A percentile compares a stretch with the other conserved stretches of the same genome.
phyloP scores from a whole-genome alignment of 2,888 invertebrate genomes.

The Agriotes lineatus region DNA sequence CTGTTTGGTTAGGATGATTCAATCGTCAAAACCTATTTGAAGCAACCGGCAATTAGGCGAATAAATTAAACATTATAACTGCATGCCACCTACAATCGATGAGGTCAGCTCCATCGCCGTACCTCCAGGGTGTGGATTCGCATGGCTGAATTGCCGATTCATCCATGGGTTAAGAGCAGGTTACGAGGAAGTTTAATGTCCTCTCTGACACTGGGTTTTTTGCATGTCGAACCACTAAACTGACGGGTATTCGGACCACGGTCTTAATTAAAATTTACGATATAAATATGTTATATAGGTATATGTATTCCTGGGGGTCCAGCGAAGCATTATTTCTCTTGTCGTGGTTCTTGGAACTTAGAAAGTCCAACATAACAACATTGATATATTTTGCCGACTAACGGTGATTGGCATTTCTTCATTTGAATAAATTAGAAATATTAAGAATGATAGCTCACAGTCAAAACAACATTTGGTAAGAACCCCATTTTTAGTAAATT shows the following conservation, averaged over 20 bases:
- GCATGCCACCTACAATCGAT: slow-evolving; percentile 34
- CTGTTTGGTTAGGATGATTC: neutral
- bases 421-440: too few relatives aligned
- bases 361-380: too few relatives aligned
- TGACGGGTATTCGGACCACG: neutral
- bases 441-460: too few relatives aligned
- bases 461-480: too few relatives aligned
- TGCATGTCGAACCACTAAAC: neutral
- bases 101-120: slow-evolving; percentile 30
- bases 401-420: too few relatives aligned
- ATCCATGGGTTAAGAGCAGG: slow-evolving; percentile 19
- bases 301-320: too few relatives aligned
- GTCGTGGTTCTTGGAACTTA: too few relatives aligned
- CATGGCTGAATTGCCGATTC: slow-evolving; percentile 28
- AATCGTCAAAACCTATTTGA: neutral
- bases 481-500: too few relatives aligned
- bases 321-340: too few relatives aligned
- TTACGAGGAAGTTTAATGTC: neutral
- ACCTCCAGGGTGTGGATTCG: neutral
- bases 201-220: slow-evolving; percentile 1
- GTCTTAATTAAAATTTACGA: neutral
- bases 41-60: slow-evolving; percentile 17
- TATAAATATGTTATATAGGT: too few relatives aligned
- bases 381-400: too few relatives aligned
- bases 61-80: slow-evolving; percentile 13